Percentiles rank a stretch among this genome's conserved stretches.
Conservation (phyloP, 2,888 invertebrate genomes). For the Trichopria drosophilae region DNA sequence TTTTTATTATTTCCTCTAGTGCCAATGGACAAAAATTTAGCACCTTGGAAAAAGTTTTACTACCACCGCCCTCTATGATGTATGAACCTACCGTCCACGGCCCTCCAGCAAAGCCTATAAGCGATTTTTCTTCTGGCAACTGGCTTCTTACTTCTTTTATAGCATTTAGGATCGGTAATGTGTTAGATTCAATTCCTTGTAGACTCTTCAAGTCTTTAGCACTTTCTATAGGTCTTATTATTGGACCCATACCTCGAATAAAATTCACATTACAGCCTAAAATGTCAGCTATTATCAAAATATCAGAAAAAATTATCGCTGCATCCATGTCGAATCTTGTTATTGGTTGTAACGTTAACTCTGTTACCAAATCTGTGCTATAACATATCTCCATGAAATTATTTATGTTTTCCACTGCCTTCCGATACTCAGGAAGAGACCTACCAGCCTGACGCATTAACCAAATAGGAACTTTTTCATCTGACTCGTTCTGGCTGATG, state of each 20-base stretch:
- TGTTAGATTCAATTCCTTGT: constrained; percentile 13
- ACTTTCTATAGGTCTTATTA: constrained; percentile 8
- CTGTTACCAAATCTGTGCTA: constrained; percentile 19
- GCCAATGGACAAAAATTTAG: constrained; percentile 6
- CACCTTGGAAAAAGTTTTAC: constrained; percentile 17
- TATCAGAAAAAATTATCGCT: constrained; percentile 28
- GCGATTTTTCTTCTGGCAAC: constrained; percentile 10
- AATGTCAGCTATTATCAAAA: constrained; percentile 22
- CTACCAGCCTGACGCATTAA: constrained; percentile 28
- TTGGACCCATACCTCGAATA: constrained; percentile 10
- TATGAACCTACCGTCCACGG: constrained; percentile 22
- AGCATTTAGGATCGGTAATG: constrained; percentile 12
- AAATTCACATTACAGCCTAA: constrained; percentile 21
- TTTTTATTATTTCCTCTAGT: constrained; percentile 13
- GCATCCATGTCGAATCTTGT: constrained; percentile 25
- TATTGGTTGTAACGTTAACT: constrained; percentile 24
- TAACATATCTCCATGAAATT: constrained; percentile 24
- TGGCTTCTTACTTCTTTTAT: constrained; percentile 16
- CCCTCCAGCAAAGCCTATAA: constrained; percentile 21
- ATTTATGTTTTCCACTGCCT: constrained; percentile 18
- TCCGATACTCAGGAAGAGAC: constrained; percentile 25
- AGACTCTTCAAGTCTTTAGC: constrained; percentile 9
- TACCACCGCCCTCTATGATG: constrained; percentile 10
- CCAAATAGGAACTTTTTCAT: constrained; percentile 23
- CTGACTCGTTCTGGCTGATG: constrained; percentile 16